Evolutionary conservation across 1,140 invertebrate genomes (phyloP), one percentile per base, ranked within the genome.

Genomic region (Leptopilina boulardi): DNA sequence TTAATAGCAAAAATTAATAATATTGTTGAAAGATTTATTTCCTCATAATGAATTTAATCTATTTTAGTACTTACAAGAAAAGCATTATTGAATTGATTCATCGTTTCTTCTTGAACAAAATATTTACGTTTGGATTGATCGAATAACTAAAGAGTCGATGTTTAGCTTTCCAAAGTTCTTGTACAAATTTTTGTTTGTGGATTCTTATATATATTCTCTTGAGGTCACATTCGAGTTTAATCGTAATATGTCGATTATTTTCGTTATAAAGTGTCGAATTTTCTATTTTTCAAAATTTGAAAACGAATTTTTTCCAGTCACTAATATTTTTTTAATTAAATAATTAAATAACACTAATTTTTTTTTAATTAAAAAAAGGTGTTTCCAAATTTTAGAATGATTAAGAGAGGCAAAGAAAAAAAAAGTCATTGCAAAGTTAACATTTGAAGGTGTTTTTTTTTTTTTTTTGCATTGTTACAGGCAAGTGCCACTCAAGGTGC

Each of bases 401-500:
- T 30, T 30, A 5, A 30, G 26, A 30, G 26, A 30, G 26, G 34
- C 34, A 8, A 38, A n/a, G 3, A 51, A 18, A 13, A 47, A 18
- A 51, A 47, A 10, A 47, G 11, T 66, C n/a, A n/a, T n/a, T 70
- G 23, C 9, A 70, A 26, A 21, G 6, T 73, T 4, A 59, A 59
- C 56, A 23, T 59, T 59, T 4, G 23, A 30, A 66, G 3, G 0
- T 11, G n/a, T n/a, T 19, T n/a, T n/a, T 54, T 54, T 54, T 38
- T 8, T 38, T 38, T 4, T 34, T 34, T 3, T 6, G 30, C 0
- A 66, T 23, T 59, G 19, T 66, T 66, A 1, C 23, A 66, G 59
- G n/a, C 59, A 30, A 66, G 59, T 66, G 59, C 23, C n/a, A 66
- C 59, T 66, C 59, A 66, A n/a, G 59, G 59, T 10, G 73, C 73